Evolutionary conservation across 2,113 vertebrate species (phyloP).

Genomic region (Ailurus styani): DNA sequence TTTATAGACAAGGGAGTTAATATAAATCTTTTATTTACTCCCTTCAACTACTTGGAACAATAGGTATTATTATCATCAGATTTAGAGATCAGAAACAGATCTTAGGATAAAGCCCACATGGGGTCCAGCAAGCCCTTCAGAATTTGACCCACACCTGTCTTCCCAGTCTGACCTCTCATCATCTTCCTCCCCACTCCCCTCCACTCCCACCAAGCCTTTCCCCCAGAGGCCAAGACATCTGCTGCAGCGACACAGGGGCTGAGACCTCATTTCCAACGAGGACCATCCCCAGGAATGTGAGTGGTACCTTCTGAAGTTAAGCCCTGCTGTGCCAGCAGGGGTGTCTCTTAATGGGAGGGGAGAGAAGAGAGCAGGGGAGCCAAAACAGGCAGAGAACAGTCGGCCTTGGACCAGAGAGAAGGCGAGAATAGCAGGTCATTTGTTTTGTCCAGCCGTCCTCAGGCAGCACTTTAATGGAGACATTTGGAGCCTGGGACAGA

Average conservation of each 20-base stretch:
- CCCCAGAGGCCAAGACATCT: neutral
- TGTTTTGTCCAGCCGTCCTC: neutral
- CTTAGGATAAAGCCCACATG: neutral
- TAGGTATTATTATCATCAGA: neutral
- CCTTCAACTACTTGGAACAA: neutral
- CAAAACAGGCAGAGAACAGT: neutral
- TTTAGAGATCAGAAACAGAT: neutral
- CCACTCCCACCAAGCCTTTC: too few relatives aligned
- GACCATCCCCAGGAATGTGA: neutral
- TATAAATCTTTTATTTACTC: neutral
- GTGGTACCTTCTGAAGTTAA: neutral
- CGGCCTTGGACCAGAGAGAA: neutral
- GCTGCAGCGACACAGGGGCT: neutral
- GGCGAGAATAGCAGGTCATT: neutral
- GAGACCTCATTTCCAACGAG: neutral
- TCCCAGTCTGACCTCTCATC: neutral
- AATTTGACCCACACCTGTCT: neutral
- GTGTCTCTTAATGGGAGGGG: neutral
- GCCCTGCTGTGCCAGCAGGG: neutral
- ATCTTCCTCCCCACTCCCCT: neutral
- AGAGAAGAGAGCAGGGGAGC: neutral
- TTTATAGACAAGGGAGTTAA: neutral
- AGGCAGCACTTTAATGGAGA: conserved; percentile 1
- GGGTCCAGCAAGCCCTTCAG: neutral
- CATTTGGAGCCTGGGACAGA: neutral